Percentiles rank a stretch among this genome's conserved stretches.
Conservation (phyloP, 1,140 invertebrate species). For the Trichoplusia ni region DNA sequence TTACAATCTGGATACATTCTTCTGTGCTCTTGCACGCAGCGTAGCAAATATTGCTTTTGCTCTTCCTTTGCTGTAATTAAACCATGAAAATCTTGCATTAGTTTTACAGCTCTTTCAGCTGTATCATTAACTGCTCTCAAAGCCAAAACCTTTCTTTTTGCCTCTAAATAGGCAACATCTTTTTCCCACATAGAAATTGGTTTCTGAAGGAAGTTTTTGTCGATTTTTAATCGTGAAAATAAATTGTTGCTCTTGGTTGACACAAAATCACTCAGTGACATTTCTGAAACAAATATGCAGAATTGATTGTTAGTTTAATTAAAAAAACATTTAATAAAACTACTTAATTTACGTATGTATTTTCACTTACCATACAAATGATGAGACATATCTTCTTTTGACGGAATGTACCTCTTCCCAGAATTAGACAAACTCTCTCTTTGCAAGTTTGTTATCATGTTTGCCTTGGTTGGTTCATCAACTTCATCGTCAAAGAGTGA, state of each 20-base stretch:
- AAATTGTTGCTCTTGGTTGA: neutral
- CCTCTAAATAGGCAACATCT: neutral
- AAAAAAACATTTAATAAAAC: neutral
- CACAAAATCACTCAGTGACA: neutral
- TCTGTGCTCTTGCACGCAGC: slow-evolving; percentile 49
- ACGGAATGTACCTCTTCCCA: slow-evolving; percentile 2
- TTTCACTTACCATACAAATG: neutral
- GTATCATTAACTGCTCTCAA: slow-evolving; percentile 40
- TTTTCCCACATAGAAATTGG: neutral
- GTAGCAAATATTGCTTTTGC: slow-evolving; percentile 54
- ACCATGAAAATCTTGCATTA: slow-evolving; percentile 63
- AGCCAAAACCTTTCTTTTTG: neutral
- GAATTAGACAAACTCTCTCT: slow-evolving; percentile 4
- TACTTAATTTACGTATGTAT: too few species aligned
- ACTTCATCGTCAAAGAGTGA: slow-evolving; percentile 1
- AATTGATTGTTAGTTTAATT: neutral
- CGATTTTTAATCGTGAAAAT: neutral
- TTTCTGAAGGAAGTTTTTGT: neutral
- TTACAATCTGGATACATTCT: slow-evolving; percentile 49
- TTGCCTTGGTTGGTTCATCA: slow-evolving; percentile 16
- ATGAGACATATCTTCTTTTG: neutral
- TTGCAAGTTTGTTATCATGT: neutral
- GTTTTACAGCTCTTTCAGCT: slow-evolving; percentile 52
- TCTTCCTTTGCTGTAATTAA: slow-evolving; percentile 42
- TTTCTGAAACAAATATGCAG: neutral